Evolutionary conservation across 1,140 invertebrate species (phyloP).

Genomic region (Portunus trituberculatus): DNA sequence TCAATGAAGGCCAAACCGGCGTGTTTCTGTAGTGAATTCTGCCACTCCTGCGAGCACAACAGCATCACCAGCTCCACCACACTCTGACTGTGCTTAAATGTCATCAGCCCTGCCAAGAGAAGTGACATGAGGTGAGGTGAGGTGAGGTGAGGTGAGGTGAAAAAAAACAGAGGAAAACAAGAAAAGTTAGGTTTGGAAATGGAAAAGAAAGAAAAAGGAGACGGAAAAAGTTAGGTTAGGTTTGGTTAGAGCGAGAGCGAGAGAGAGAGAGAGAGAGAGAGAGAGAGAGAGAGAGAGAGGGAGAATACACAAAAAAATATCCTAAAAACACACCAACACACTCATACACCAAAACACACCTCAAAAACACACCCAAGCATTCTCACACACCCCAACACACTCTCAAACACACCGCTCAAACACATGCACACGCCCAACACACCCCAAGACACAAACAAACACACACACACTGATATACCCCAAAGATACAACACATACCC

Average conservation of each 20-base stretch:
- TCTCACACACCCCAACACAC: not conserved
- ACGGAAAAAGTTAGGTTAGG: not conserved
- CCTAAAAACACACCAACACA: not conserved
- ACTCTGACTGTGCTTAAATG: conserved; percentile 97
- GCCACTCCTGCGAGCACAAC: conserved; percentile 99
- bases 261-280: not conserved
- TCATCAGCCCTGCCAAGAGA: conserved; percentile 89
- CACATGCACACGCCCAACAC: not conserved
- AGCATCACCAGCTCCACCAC: conserved; percentile 99
- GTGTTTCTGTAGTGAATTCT: conserved; percentile 99
- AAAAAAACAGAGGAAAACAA: not conserved
- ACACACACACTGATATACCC: not conserved
- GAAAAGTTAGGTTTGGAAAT: not conserved
- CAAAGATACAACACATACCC: no score
- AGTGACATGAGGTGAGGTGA: not conserved
- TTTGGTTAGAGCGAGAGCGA: not conserved
- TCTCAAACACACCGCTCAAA: not conserved
- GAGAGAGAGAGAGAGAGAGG: not conserved
- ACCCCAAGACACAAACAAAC: not conserved
- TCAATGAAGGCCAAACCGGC: conserved; percentile 99
- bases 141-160: not conserved
- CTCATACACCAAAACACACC: not conserved
- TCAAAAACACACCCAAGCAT: not conserved
- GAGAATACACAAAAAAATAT: not conserved
- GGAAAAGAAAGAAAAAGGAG: not conserved